Evolutionary conservation across 2,888 invertebrate genomes (phyloP), one percentile per base, ranked within the genome.

Genomic region (Hetaerina titia): DNA sequence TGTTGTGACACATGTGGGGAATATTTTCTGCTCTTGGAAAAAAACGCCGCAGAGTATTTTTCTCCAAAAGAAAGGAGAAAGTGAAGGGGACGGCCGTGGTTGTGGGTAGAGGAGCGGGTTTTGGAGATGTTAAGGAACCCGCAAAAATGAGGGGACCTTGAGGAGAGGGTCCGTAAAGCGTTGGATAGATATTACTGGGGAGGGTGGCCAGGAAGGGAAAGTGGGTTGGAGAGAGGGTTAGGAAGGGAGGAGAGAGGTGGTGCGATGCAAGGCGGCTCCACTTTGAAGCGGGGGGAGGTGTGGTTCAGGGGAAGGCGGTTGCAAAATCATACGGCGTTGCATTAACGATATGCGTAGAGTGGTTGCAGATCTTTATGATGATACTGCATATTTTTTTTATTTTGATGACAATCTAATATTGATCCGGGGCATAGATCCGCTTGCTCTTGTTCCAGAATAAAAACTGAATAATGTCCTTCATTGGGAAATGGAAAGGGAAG

Each of bases 1-100:
- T 56, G 89, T 58, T 89, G 89, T 57, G 56, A 89, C 89, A 89
- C 89, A 89, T 89, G 57, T 58, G 56, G 58, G 57, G n/a, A 57
- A 56, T 56, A 17, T 45, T 17, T 56, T 45, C 56, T 57, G 6
- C 15, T 25, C 25, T 81, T 13, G 81, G 81, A 81, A 81, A 45
- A 31, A 31, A 31, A 13, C 31, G 31, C 31, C 31, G 31, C n/a
- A 2, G 15, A 31, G 25, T 25, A 31, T 11, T 81, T 81, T 31
- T 31, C 13, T 2, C 25, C 69, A 19, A 22, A 19, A 69, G 6
- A 31, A 11, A 81, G 81, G 31, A 81, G 81, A 13, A 4, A 1
- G 4, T 31, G 81, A 69, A n/a, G 31, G 74, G 11, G 13, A 31
- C 25, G 31, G 81, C 25, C 11, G 81, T 5, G 25, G n/a, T 22